Evolutionary conservation across 1,140 invertebrate species (phyloP).

Genomic region (Drosophila persimilis): DNA sequence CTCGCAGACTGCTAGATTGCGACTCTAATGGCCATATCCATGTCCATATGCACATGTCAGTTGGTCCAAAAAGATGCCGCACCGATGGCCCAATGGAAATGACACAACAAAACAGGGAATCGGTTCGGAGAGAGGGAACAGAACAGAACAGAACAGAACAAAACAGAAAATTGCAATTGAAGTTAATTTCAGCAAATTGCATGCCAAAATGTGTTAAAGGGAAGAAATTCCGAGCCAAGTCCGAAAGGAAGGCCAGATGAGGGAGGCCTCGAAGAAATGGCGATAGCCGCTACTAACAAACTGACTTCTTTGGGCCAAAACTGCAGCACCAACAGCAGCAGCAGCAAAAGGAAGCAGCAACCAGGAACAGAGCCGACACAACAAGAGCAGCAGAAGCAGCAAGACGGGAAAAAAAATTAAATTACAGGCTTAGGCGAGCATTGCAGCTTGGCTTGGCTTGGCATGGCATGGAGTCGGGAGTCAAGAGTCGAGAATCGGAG

Average conservation of each 20-base stretch:
- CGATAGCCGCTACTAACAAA: slow-evolving; percentile 71
- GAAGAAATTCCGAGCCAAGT: slow-evolving; percentile 60
- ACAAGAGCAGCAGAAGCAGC: slow-evolving; percentile 13
- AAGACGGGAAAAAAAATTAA: slow-evolving; percentile 59
- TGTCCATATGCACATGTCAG: slow-evolving; percentile 62
- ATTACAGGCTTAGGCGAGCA: slow-evolving; percentile 73
- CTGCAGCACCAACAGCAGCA: slow-evolving; percentile 22
- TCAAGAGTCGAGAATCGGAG: slow-evolving; percentile 18
- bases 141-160: slow-evolving; percentile 23
- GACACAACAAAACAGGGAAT: slow-evolving; percentile 15
- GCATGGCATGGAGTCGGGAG: too few relatives aligned
- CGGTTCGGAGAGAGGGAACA: slow-evolving; percentile 12
- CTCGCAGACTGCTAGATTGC: slow-evolving; percentile 42
- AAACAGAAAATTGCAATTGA: slow-evolving; percentile 76
- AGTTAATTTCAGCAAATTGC: slow-evolving; percentile 83
- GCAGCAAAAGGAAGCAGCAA: slow-evolving; percentile 16
- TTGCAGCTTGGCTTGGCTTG: slow-evolving; percentile 49
- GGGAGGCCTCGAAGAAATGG: slow-evolving; percentile 50
- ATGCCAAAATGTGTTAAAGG: slow-evolving; percentile 83
- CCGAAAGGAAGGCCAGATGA: slow-evolving; percentile 3
- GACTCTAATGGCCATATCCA: slow-evolving; percentile 62
- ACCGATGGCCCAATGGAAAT: slow-evolving; percentile 67
- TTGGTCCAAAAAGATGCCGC: slow-evolving; percentile 62
- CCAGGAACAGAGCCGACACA: neutral
- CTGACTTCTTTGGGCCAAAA: slow-evolving; percentile 51